A percentile compares a stretch with the other conserved stretches of the same genome.
Evolutionary conservation across 2,888 invertebrate genomes (phyloP).

Genomic region (Lochmaea capreae): DNA sequence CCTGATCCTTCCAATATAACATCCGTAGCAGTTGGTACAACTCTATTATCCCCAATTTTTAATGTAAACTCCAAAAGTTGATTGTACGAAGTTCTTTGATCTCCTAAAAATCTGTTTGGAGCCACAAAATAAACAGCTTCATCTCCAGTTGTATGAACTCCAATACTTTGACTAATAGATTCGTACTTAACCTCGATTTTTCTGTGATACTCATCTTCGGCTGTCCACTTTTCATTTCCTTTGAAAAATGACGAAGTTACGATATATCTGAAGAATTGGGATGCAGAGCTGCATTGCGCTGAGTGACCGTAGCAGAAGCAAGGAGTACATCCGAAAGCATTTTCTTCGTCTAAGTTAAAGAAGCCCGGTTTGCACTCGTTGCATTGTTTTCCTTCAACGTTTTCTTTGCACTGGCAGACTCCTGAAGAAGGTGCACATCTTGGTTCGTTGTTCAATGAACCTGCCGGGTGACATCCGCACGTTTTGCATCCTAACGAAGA

Average conservation of each 20-base stretch:
- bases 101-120: slow-evolving; percentile 85
- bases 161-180: slow-evolving; percentile 82
- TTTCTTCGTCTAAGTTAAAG: slow-evolving; percentile 87
- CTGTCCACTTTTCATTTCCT: slow-evolving; percentile 88
- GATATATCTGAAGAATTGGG: slow-evolving; percentile 61
- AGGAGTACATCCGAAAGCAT: slow-evolving; percentile 96
- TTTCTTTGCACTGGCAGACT: slow-evolving; percentile 85
- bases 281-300: slow-evolving; percentile 88
- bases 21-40: slow-evolving; percentile 86
- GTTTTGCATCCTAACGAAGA: slow-evolving; percentile 90
- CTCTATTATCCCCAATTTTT: slow-evolving; percentile 85
- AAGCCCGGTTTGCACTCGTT: slow-evolving; percentile 94
- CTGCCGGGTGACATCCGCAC: slow-evolving; percentile 89
- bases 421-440: slow-evolving; percentile 88
- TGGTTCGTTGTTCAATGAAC: slow-evolving; percentile 84
- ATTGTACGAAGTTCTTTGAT: slow-evolving; percentile 94
- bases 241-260: slow-evolving; percentile 88
- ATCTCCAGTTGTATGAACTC: slow-evolving; percentile 76
- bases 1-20: slow-evolving; percentile 85
- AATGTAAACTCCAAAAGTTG: slow-evolving; percentile 90
- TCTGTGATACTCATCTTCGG: slow-evolving; percentile 71
- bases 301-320: slow-evolving; percentile 99
- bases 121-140: slow-evolving; percentile 92
- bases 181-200: slow-evolving; percentile 79
- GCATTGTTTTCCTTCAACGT: slow-evolving; percentile 96